phyloP scores from a whole-genome alignment of 1,140 invertebrate species.

The Hyles vespertilio region DNA sequence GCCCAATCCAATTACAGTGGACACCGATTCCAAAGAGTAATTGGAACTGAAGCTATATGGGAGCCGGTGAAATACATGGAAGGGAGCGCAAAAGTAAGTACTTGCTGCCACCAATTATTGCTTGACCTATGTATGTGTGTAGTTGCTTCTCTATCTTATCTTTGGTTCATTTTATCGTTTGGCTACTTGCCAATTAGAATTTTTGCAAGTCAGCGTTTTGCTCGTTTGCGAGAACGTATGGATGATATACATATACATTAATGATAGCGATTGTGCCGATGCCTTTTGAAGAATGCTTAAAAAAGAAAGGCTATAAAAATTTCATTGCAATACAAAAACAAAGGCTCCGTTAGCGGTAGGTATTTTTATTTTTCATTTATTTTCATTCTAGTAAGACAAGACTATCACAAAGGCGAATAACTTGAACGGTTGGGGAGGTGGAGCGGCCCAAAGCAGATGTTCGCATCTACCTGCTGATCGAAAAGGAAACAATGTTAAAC shows the following conservation, averaged over 20 bases:
- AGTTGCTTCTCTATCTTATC: constrained; percentile 1
- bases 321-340: neutral
- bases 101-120: constrained; percentile 26
- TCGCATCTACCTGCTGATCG: constrained; percentile 44
- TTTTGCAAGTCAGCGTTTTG: too few relatives aligned
- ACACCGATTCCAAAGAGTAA: constrained; percentile 72
- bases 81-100: constrained; percentile 21
- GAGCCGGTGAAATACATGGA: constrained; percentile 54
- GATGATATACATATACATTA: too few relatives aligned
- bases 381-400: constrained; percentile 5
- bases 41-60: constrained; percentile 61
- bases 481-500: constrained; percentile 66
- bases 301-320: too few relatives aligned
- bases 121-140: constrained; percentile 15
- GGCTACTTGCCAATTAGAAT: neutral
- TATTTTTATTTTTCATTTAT: constrained; percentile 5
- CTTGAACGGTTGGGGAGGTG: constrained; percentile 34
- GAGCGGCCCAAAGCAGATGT: constrained; percentile 44
- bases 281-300: too few relatives aligned
- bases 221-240: too few relatives aligned
- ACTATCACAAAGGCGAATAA: constrained; percentile 40
- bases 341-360: neutral
- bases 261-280: too few relatives aligned
- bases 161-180: neutral
- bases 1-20: constrained; percentile 73